Evolutionary conservation across 1,140 invertebrate species (phyloP).

Genomic region (Brachionus paranguensis): DNA sequence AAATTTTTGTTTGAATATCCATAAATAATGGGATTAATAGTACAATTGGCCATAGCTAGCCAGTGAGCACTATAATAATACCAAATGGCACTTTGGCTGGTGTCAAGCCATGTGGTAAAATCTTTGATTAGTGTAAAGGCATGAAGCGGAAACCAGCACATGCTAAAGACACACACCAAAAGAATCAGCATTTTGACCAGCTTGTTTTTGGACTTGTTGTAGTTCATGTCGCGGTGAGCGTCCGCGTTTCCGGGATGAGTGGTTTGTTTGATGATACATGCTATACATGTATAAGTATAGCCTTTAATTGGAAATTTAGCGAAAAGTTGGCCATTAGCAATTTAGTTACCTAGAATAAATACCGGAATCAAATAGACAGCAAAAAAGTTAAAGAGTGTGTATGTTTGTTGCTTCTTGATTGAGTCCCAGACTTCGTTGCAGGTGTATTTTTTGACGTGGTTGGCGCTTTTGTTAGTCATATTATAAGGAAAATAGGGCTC

Average conservation of each 20-base stretch:
- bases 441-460: conserved; percentile 10
- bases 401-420: conserved; percentile 4
- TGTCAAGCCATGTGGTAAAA: conserved; percentile 26
- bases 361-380: conserved; percentile 36
- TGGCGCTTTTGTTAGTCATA: neutral
- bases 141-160: conserved; percentile 57
- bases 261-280: conserved; percentile 37
- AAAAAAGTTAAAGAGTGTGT: conserved; percentile 38
- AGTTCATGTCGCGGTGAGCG: conserved; percentile 18
- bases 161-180: conserved; percentile 55
- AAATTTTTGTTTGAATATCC: conserved; percentile 36
- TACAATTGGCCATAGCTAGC: conserved; percentile 36
- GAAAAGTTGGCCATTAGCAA: neutral
- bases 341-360: conserved; percentile 12
- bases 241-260: conserved; percentile 35
- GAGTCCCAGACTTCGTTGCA: conserved; percentile 32
- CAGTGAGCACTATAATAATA: conserved; percentile 37
- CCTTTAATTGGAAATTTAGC: neutral
- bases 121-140: conserved; percentile 27
- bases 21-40: conserved; percentile 29
- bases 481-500: neutral
- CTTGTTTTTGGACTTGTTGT: conserved; percentile 41
- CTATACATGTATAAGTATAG: conserved; percentile 30
- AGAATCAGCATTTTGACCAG: conserved; percentile 57
- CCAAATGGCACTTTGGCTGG: neutral